Evolutionary conservation across 2,888 invertebrate genomes (phyloP).

Genomic region (Lepidochitona cinerea): DNA sequence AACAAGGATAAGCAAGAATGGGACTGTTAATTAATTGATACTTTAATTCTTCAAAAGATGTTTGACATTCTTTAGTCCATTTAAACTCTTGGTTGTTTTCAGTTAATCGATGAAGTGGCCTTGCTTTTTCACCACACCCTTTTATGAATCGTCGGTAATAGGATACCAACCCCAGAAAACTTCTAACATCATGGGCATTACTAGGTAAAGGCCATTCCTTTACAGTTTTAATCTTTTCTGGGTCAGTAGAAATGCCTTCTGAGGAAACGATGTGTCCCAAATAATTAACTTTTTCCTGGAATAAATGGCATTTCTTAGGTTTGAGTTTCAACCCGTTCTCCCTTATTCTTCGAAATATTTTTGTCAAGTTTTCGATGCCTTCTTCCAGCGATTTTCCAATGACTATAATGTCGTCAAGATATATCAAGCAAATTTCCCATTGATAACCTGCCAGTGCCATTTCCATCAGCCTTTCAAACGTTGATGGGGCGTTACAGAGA

Average conservation of each 20-base stretch:
- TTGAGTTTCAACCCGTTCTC: too few relatives aligned
- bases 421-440: too few relatives aligned
- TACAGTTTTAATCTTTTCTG: conserved; percentile 3
- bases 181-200: not conserved
- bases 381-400: too few relatives aligned
- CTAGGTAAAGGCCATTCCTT: not conserved
- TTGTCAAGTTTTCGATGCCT: too few relatives aligned
- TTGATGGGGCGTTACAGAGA: too few relatives aligned
- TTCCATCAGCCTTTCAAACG: too few relatives aligned
- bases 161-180: not conserved
- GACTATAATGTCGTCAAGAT: too few relatives aligned
- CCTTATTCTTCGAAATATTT: too few relatives aligned
- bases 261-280: too few relatives aligned
- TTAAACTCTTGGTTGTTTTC: not conserved
- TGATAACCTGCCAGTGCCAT: too few relatives aligned
- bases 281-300: too few relatives aligned
- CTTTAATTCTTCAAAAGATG: not conserved
- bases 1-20: not conserved
- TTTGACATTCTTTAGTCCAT: not conserved
- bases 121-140: not conserved
- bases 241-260: conserved; percentile 14
- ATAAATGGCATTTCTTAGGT: too few relatives aligned
- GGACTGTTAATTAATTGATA: not conserved
- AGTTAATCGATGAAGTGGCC: not conserved
- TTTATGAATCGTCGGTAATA: not conserved